Conservation (phyloP, 2,797 vertebrate genomes). For the Gallinago nigripennis region DNA sequence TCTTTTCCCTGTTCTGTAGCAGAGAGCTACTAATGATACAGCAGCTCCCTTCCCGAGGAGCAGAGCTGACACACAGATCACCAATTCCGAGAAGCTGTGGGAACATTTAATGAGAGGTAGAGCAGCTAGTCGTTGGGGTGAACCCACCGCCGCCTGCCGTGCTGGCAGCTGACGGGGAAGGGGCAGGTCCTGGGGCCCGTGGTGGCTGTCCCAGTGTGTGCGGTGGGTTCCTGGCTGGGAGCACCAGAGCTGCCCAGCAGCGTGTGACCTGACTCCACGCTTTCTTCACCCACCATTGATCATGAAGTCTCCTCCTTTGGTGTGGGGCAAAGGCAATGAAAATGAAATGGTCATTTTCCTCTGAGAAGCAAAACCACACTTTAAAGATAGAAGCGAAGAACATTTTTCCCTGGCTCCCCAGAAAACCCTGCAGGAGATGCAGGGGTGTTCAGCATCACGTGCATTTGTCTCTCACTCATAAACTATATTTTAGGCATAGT, state of each 20-base stretch:
- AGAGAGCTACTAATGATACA: slow-evolving; percentile 6
- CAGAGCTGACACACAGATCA: slow-evolving; percentile 24
- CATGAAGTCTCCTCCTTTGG: rapidly evolving
- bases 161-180: neutral
- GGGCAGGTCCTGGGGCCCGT: neutral
- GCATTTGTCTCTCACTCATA: neutral
- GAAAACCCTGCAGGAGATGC: neutral
- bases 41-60: neutral
- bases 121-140: neutral
- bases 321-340: neutral
- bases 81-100: neutral
- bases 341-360: neutral
- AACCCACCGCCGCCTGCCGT: rapidly evolving
- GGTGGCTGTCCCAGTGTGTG: neutral
- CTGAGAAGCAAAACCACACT: neutral
- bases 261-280: rapidly evolving
- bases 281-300: neutral
- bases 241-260: neutral
- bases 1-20: neutral
- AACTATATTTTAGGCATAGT: neutral
- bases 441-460: neutral
- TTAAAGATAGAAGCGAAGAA: neutral
- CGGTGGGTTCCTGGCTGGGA: neutral
- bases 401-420: neutral
- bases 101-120: neutral